A percentile compares a stretch with the other conserved stretches of the same genome.
Evolutionary conservation across 2,888 invertebrate species (phyloP).

Genomic region (Cataglyphis altisquamis): DNA sequence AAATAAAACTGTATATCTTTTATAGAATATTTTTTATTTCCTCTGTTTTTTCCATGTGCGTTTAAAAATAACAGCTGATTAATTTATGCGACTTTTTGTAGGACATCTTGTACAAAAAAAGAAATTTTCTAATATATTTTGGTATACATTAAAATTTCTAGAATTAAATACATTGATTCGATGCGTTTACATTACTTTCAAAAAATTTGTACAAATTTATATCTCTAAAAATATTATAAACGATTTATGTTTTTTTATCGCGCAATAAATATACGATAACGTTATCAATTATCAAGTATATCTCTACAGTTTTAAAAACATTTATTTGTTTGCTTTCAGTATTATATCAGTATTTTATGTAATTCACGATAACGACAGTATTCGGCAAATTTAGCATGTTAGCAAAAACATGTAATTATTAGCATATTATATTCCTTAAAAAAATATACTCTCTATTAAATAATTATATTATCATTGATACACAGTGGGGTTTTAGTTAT

Average conservation of each 20-base stretch:
- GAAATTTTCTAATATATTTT: neutral
- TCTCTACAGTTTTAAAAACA: neutral
- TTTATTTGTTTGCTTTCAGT: slow-evolving; percentile 21
- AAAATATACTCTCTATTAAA: neutral
- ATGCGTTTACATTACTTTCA: neutral
- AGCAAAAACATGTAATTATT: neutral
- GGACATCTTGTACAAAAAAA: neutral
- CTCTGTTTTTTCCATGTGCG: too few relatives aligned
- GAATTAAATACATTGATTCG: neutral
- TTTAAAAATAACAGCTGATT: neutral
- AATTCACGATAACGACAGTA: slow-evolving; percentile 28
- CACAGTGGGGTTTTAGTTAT: neutral
- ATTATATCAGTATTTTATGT: slow-evolving; percentile 14
- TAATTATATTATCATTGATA: neutral
- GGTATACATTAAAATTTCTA: neutral
- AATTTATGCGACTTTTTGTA: neutral
- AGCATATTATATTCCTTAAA: neutral
- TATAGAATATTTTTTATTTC: too few relatives aligned
- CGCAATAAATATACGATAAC: slow-evolving; percentile 15
- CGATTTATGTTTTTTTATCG: neutral
- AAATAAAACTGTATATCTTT: too few relatives aligned
- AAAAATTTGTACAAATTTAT: neutral
- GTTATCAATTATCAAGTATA: slow-evolving; percentile 35
- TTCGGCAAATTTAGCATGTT: slow-evolving; percentile 16
- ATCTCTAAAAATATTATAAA: neutral